Base-by-base conservation (phyloP, 2,797 vertebrate species). In the Hippocampus kuda region DNA sequence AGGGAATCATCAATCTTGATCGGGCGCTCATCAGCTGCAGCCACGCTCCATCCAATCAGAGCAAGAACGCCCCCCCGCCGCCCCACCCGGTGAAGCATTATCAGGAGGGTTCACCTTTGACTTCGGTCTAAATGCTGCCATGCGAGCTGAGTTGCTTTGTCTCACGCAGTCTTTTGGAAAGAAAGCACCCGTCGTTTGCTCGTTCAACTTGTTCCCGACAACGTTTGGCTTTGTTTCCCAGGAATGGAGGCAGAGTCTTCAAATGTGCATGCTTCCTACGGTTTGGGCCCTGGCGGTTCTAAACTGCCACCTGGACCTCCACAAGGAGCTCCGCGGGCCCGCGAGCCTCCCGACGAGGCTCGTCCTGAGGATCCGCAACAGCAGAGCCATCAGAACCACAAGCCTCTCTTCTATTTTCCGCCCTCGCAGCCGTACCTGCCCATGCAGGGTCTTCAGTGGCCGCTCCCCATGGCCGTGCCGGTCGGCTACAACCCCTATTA, bases 361-460 rank as follows among this genome's bases (percentile, higher is more conserved):
- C 24, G 63, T 48, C 44, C 16, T 5, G 63, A 65, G 3, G 44
- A 67, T 22, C 66, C 42, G 6, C 24, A 27, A 34, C 30, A 54
- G 2, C 83, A 63, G 27, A 13, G 42, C 7, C 84, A 70, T 1
- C 83, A 63, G 26, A 12, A 42, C 7, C 84, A 71, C 16, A 88
- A 86, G 56, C 90, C 90, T 1, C 91, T 89, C 74, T 92, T 91
- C 81, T 93, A 90, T 34, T 24, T 91, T 0, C 90, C 90, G 67
- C 87, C 89, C 0, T 68, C 86, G 2, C 92, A 91, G 82, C 83
- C 86, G 0, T 91, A 81, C 70, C 1, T 87, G 53, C 89, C 91
- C 7, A 71, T 90, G 81, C 92, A 91, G 80, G 83, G 82, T 2
- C 70, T 91, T 75, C 91, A 91, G 79, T 92, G 91, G 90, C 86